Evolutionary conservation across 1,140 invertebrate species (phyloP), one percentile per base, ranked within the genome.

Genomic region (Drosophila trapezifrons): DNA sequence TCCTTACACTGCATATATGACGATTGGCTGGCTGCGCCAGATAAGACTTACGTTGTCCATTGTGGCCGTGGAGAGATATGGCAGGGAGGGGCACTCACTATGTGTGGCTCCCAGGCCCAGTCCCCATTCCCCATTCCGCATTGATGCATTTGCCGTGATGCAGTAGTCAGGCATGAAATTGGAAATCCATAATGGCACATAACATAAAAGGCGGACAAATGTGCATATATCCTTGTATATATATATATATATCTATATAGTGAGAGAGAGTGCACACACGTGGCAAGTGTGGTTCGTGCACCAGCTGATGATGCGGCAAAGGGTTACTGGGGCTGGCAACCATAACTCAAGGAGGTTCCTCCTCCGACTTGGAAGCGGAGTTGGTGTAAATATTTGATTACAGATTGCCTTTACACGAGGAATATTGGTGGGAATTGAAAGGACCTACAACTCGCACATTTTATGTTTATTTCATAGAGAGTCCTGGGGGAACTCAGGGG

Each of bases 81-180:
- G 35, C 18, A n/a, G 13, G 25, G 22, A 46, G 59, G 8, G 6
- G 22, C 22, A 45, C 55, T n/a, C 40, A 9, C 17, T 66, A 54
- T 60, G 49, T 38, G 17, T 18, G 6, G 52, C 29, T n/a, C 13
- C 56, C n/a, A 4, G 22, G 22, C 22, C 22, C n/a, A 4, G 3
- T 3, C 18, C 57, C 43, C 15, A 4, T 12, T 9, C 3, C 18
- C 15, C 29, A 10, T 32, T 32, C 29, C 76, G 62, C 63, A 66
- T 70, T 76, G 80, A 62, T 37, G 51, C 76, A 80, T 74, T 77
- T 77, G 45, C 40, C 37, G 29, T 20, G 42, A 37, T 58, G 45
- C 43, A 54, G 58, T 38, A 85, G 75, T 78, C 49, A 79, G 83
- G 75, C 82, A 87, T 86, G 82, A 86, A 86, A 86, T 86, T 87